Percentiles rank a stretch among this genome's conserved stretches.
phyloP scores from a whole-genome alignment of 1,140 invertebrate genomes.

The Cydia amplana region DNA sequence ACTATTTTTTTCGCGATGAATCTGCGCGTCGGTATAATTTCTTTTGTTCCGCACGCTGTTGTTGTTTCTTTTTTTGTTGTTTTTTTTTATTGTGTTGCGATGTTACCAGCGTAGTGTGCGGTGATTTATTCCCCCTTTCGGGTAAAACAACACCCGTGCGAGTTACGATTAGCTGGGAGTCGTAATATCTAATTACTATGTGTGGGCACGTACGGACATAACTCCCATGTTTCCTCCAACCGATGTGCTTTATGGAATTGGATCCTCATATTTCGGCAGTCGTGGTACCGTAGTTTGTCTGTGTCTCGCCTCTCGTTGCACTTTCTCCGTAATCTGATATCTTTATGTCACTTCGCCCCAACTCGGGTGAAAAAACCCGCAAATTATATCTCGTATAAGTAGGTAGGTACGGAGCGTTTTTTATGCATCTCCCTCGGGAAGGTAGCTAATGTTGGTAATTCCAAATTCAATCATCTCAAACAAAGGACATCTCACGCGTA shows the following conservation, averaged over 20 bases:
- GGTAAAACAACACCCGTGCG: conserved; percentile 76
- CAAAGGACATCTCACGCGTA: conserved; percentile 69
- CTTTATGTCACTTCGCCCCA: conserved; percentile 42
- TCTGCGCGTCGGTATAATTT: conserved; percentile 71
- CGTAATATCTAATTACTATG: conserved; percentile 79
- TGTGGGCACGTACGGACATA: conserved; percentile 74
- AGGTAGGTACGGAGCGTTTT: conserved; percentile 43
- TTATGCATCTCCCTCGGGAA: conserved; percentile 54
- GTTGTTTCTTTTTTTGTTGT: conserved; percentile 73
- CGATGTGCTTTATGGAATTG: conserved; percentile 77
- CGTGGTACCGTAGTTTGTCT: conserved; percentile 62
- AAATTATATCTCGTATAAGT: conserved; percentile 33
- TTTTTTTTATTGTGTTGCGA: conserved; percentile 66
- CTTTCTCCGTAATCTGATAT: conserved; percentile 62
- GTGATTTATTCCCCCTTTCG: conserved; percentile 77
- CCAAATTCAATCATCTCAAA: conserved; percentile 77
- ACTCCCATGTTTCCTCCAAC: conserved; percentile 72
- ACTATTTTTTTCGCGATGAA: conserved; percentile 73
- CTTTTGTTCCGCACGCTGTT: conserved; percentile 73
- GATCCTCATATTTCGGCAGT: conserved; percentile 76
- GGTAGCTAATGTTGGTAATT: conserved; percentile 70
- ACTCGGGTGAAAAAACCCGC: conserved; percentile 37
- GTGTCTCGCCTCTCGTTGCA: conserved; percentile 48
- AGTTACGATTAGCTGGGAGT: conserved; percentile 74
- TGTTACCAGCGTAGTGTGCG: conserved; percentile 58